Evolutionary conservation across 2,797 vertebrate species (phyloP).

Genomic region (Neosilurus mollespiculum): DNA sequence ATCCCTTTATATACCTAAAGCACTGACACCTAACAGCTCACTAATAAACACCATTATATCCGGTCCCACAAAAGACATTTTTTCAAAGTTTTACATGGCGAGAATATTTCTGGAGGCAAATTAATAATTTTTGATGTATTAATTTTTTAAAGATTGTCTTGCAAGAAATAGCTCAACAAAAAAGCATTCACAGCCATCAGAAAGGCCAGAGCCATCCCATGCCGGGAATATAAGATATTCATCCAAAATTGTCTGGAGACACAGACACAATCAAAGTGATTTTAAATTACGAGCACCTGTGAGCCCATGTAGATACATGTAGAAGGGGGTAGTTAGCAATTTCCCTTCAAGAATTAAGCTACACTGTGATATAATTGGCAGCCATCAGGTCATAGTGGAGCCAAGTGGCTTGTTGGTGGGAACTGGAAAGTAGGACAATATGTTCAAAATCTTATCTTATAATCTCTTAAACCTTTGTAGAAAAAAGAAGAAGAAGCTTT

Average conservation of each 20-base stretch:
- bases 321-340: not conserved
- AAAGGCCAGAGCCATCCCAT: not conserved
- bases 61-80: not conserved
- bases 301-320: no score
- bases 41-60: not conserved
- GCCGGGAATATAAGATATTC: not conserved
- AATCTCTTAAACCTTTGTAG: constrained; percentile 62
- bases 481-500: constrained; percentile 84
- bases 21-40: not conserved
- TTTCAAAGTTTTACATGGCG: not conserved
- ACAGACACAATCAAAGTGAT: not conserved
- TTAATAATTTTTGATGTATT: not conserved
- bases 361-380: not conserved
- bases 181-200: not conserved
- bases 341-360: not conserved
- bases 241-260: not conserved
- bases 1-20: not conserved
- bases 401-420: not conserved
- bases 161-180: not conserved
- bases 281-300: not conserved
- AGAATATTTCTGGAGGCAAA: constrained; percentile 1
- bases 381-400: not conserved
- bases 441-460: not conserved
- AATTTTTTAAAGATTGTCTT: not conserved
- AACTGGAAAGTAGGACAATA: not conserved